Percentiles rank a stretch among this genome's conserved stretches.
phyloP scores from a whole-genome alignment of 2,797 vertebrate genomes.

The Spinus pinus region DNA sequence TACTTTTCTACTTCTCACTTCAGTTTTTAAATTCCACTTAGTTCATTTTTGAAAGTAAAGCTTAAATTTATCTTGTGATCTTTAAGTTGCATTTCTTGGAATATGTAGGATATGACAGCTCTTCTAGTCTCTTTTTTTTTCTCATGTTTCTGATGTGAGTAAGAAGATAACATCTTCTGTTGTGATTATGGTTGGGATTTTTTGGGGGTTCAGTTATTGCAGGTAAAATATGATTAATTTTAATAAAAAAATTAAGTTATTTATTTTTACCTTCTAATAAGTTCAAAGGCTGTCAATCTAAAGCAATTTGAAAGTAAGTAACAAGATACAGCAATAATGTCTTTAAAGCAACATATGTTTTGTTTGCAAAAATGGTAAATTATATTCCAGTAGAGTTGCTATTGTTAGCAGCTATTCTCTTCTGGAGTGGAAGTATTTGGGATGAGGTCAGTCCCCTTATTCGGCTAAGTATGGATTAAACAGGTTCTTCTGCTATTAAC shows the following conservation, averaged over 20 bases:
- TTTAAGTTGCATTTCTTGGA: not conserved
- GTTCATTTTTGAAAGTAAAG: not conserved
- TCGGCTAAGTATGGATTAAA: not conserved
- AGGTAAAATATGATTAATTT: not conserved
- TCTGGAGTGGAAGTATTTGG: not conserved
- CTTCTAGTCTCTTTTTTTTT: not conserved
- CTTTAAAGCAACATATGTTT: not conserved
- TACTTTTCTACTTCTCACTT: not conserved
- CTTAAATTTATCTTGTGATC: not conserved
- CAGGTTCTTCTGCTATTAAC: not conserved
- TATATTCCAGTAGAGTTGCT: not conserved
- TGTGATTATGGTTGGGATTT: not conserved
- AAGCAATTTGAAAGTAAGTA: not conserved
- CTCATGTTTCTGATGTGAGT: not conserved
- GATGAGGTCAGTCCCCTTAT: not conserved
- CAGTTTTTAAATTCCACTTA: not conserved
- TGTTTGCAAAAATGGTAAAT: not conserved
- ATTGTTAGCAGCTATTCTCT: not conserved
- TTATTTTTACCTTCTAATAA: not conserved
- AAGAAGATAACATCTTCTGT: not conserved
- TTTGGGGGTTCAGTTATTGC: not conserved
- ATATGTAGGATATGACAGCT: not conserved
- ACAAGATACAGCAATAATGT: not conserved
- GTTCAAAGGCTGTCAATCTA: not conserved
- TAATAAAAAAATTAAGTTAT: not conserved